Conservation (phyloP, 2,113 vertebrate genomes). For the Verasper variegatus region DNA sequence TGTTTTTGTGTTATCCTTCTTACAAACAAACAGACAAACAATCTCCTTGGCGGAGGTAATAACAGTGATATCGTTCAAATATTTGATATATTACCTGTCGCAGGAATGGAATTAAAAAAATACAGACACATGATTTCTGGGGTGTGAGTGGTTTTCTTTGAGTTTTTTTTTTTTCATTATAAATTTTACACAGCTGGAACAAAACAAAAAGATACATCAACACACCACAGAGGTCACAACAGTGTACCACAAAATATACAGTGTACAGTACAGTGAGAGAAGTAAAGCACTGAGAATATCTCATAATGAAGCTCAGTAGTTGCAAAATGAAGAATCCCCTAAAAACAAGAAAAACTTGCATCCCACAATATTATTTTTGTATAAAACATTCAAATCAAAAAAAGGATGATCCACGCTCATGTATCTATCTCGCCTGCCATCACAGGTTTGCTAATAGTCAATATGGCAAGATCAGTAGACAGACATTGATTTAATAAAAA, state of each 20-base stretch:
- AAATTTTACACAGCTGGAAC: constrained; percentile 82
- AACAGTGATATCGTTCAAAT: not conserved
- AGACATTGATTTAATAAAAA: constrained; percentile 8
- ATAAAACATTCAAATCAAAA: constrained; percentile 60
- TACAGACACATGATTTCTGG: constrained; percentile 49
- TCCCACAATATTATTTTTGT: constrained; percentile 61
- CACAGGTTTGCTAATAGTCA: constrained; percentile 70
- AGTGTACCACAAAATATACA: constrained; percentile 85
- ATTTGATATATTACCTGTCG: not conserved
- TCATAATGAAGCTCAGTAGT: constrained; percentile 81
- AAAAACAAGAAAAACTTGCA: constrained; percentile 55
- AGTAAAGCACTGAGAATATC: constrained; percentile 71
- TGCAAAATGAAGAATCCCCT: constrained; percentile 67
- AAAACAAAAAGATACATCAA: constrained; percentile 77
- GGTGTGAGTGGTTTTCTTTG: constrained; percentile 59
- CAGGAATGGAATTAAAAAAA: constrained; percentile 42
- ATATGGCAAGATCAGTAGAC: constrained; percentile 70
- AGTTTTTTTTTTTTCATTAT: constrained; percentile 66
- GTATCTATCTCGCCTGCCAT: constrained; percentile 49
- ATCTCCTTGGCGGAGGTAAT: not conserved
- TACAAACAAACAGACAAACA: no score
- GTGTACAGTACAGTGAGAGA: constrained; percentile 71
- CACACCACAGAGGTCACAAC: constrained; percentile 81
- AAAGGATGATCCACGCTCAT: constrained; percentile 42
- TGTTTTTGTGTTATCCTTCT: no score